These are phyloP conservation scores for Sinocyclocheilus anophthalmus DNA, from an alignment of 2,113 vertebrate genomes.

Conservation along the genomic window DNA sequence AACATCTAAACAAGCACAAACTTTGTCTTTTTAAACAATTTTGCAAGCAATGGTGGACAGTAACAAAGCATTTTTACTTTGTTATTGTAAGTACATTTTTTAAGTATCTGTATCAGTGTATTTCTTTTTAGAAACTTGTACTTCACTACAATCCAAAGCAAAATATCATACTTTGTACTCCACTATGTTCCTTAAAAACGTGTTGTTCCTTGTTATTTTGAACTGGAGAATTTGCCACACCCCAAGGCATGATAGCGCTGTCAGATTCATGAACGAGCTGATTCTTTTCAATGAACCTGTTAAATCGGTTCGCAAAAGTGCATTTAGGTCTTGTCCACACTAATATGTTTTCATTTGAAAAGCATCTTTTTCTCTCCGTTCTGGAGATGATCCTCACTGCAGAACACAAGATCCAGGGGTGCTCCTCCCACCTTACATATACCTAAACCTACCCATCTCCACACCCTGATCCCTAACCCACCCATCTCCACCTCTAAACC, in stretches of 20 bases:
- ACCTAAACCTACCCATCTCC: too few relatives aligned
- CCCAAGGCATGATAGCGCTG: too few relatives aligned
- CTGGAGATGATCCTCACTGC: too few relatives aligned
- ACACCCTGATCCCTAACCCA: too few relatives aligned
- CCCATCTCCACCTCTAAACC: too few relatives aligned
- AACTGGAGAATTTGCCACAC: background rate
- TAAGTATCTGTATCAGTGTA: background rate
- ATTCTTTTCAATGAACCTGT: background rate
- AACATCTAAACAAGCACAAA: background rate
- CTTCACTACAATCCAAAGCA: background rate
- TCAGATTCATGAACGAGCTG: background rate
- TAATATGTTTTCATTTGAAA: too few relatives aligned
- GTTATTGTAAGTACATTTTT: background rate
- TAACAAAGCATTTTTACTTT: background rate
- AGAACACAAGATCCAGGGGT: too few relatives aligned
- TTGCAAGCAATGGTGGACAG: background rate
- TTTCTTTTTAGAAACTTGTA: too few relatives aligned
- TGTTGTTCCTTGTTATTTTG: background rate
- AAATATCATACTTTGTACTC: background rate
- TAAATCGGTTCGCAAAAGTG: background rate
- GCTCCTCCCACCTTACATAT: too few relatives aligned
- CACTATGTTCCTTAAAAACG: background rate
- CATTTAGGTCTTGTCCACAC: too few relatives aligned
- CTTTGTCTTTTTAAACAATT: background rate
- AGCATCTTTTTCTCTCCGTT: too few relatives aligned